Base-by-base conservation (phyloP, 2,888 invertebrate species). In the Notodonta ziczac region DNA sequence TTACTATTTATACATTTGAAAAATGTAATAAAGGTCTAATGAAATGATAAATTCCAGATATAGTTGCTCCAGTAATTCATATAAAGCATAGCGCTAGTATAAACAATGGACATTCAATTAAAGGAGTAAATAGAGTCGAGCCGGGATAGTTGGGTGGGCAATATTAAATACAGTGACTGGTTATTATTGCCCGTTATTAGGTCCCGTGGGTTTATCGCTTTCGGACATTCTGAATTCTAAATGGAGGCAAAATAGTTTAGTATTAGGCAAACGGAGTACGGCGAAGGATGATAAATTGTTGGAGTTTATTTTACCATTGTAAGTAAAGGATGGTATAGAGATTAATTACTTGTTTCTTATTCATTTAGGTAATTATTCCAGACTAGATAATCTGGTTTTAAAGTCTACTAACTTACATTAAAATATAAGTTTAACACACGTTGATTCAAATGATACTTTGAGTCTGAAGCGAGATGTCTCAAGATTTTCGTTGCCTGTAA, bases 81-180 rank as follows among this genome's bases (percentile, higher is more conserved):
- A 62, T 59, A 60, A 67, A 63, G 59, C n/a, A 58, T 64, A 64
- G 61, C 60, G 66, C 71, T 71, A 75, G 76, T 70, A 69, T 74
- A 81, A 81, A 82, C 77, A 83, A 80, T 70, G 66, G 75, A 66
- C 70, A 75, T 85, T 83, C 81, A 85, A 85, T 86, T 86, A 85
- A 78, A 78, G 75, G 73, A 70, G 73, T 77, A 79, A 32, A 52
- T 52, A 52, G 32, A 80, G 75, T 75, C 62, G 66, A 63, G 66
- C 67, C 63, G 61, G 60, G 72, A 73, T 73, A 72, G 73, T 66
- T 66, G 62, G 67, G 71, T 62, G 59, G 66, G 77, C 76, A 78
- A 74, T 78, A 80, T 82, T 82, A 77, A 72, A 70, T 63, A 59
- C 75, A 74, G 76, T 76, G 77, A 77, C 77, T 80, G 71, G 77